Evolutionary conservation across 92 coral and sea anemone genomes (phyloP).

Genomic region (Heliopora coerulea): DNA sequence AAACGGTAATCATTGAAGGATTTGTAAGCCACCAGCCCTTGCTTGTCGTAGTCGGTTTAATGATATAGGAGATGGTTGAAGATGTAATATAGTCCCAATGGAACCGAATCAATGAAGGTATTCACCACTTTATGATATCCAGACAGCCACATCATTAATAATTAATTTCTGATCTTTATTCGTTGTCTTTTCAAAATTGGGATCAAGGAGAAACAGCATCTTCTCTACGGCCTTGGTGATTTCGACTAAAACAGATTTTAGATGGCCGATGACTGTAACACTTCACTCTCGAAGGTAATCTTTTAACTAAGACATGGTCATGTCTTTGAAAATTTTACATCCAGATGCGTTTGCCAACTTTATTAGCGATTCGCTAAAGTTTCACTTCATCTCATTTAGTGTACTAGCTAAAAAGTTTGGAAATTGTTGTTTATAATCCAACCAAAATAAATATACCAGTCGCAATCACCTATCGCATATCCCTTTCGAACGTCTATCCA

Average conservation of each 20-base stretch:
- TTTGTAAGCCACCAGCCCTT: no score
- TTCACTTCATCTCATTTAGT: no score
- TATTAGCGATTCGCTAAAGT: neutral
- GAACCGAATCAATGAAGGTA: neutral
- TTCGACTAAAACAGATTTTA: constrained; percentile 40
- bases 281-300: constrained; percentile 37
- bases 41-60: no score
- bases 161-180: constrained; percentile 12
- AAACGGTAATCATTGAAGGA: no score
- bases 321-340: neutral
- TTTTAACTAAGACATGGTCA: constrained; percentile 26
- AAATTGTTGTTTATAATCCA: no score
- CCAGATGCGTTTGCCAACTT: constrained; percentile 1
- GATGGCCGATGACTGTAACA: constrained; percentile 31
- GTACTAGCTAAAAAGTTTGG: no score
- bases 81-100: neutral
- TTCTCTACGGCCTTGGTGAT: constrained; percentile 39
- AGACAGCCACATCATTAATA: constrained; percentile 43
- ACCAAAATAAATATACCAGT: no score
- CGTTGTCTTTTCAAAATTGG: constrained; percentile 22
- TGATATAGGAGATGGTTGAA: neutral
- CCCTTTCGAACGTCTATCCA: no score
- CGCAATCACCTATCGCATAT: no score
- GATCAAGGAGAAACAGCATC: constrained; percentile 42
- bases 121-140: neutral